Base-by-base conservation (phyloP, 2,888 invertebrate species). In the Cheilosia vernalis region DNA sequence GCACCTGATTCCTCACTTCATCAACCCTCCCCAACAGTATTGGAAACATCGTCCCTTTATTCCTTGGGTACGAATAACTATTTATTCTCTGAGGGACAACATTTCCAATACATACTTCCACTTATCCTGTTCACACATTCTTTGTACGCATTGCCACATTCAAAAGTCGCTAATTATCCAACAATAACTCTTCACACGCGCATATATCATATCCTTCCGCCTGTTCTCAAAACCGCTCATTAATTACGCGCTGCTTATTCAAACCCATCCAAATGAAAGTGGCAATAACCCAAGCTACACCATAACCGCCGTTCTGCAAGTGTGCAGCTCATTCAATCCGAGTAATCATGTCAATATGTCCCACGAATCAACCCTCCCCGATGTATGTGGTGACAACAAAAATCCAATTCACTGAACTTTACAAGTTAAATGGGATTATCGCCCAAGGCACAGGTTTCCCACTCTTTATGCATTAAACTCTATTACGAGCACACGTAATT, bases 381-480 rank as follows among this genome's bases (percentile, higher is more conserved):
- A 30, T 63, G 60, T 13, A 37, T 30, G 30, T 40, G 21, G 17
- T 21, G 37, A 40, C 73, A 73, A 74, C 73, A 51, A 51, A 74
- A 56, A 60, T 69, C 24, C 58, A 76, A 80, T 60, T 70, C 79
- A 84, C 58, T 84, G 74, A 79, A 69, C 74, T 78, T 78, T 49
- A 78, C 61, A 73, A 74, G 33, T 74, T 64, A 42, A 83, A 78
- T 63, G 49, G 63, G 78, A 78, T 66, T 63, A 84, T 70, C 74
- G 84, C 84, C 84, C 60, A 10, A 80, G 84, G 84, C 76, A 60
- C 66, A 74, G 64, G 60, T 74, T 80, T 84, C 84, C 66, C 84
- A 84, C 47, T 33, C 37, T 33, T 24, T 44, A 56, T 9, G 0
- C 27, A 27, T 27, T 27, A 27, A 0, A 27, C 27, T 27, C 27